phyloP scores from a whole-genome alignment of 2,888 invertebrate genomes.

The Microdon myrmicae region DNA sequence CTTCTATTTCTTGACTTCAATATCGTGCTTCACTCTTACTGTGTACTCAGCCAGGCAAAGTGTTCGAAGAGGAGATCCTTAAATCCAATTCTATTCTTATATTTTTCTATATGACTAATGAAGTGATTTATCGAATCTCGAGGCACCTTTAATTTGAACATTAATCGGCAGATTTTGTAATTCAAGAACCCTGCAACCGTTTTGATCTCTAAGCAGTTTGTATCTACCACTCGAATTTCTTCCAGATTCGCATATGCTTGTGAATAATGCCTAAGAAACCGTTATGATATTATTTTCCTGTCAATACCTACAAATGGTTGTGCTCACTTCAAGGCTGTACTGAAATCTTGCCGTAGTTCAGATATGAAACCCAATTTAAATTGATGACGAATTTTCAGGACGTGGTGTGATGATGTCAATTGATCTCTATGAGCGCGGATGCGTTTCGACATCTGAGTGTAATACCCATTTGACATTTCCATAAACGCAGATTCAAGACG shows the following conservation, averaged over 20 bases:
- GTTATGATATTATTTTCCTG: neutral
- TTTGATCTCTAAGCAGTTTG: constrained; percentile 92
- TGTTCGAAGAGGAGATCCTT: constrained; percentile 92
- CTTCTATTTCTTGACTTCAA: neutral
- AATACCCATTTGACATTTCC: constrained; percentile 92
- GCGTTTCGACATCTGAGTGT: constrained; percentile 86
- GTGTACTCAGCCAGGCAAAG: constrained; percentile 93
- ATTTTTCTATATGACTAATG: constrained; percentile 89
- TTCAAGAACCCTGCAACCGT: constrained; percentile 95
- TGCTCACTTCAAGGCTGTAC: constrained; percentile 80
- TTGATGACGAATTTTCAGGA: constrained; percentile 93
- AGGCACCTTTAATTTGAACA: constrained; percentile 89
- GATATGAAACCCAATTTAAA: constrained; percentile 96
- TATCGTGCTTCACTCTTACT: constrained; percentile 71
- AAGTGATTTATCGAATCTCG: constrained; percentile 96
- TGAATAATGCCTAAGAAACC: constrained; percentile 74
- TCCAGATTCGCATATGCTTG: constrained; percentile 91
- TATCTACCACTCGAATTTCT: constrained; percentile 88
- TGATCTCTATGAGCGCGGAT: constrained; percentile 91
- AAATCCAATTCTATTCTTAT: constrained; percentile 82
- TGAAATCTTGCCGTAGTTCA: constrained; percentile 90
- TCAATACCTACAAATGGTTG: neutral
- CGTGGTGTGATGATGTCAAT: constrained; percentile 89
- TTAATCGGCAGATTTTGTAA: constrained; percentile 92
- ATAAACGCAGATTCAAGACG: constrained; percentile 93